Percentiles rank a stretch among this genome's conserved stretches.
These are phyloP conservation scores for Itoplectis maculator DNA, from an alignment of 2,888 invertebrate species.

Conservation along the genomic window DNA sequence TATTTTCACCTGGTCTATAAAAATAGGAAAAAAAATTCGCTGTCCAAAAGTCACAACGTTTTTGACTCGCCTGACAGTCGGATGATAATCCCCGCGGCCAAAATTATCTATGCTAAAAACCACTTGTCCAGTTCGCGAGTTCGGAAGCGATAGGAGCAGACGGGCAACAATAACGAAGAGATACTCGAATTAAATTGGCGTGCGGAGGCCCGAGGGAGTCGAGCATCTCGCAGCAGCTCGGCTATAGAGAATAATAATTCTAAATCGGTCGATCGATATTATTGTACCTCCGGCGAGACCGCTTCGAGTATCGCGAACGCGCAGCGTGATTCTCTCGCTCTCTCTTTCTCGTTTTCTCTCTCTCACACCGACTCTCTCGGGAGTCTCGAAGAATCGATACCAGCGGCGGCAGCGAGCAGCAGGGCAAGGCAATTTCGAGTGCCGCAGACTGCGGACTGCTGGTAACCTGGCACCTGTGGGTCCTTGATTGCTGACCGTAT, in stretches of 20 bases:
- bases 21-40: too few species aligned
- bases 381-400: constrained; percentile 63
- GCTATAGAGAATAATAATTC: constrained; percentile 53
- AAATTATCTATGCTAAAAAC: background rate
- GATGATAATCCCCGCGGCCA: too few species aligned
- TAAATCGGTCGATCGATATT: constrained; percentile 65
- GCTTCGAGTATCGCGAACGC: constrained; percentile 25
- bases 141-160: background rate
- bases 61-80: too few species aligned
- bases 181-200: background rate
- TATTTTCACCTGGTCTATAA: too few species aligned
- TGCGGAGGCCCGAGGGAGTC: background rate
- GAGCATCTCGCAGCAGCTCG: background rate
- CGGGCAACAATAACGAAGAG: background rate
- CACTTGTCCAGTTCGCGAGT: background rate
- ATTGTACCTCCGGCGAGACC: constrained; percentile 48
- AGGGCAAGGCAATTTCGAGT: constrained; percentile 63
- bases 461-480: constrained; percentile 55
- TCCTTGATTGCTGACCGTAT: constrained; percentile 61
- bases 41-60: too few species aligned
- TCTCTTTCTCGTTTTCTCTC: constrained; percentile 32
- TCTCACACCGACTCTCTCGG: too few species aligned
- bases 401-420: constrained; percentile 40
- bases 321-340: constrained; percentile 30
- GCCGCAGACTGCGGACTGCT: constrained; percentile 51